Base-by-base conservation (phyloP, 2,797 vertebrate genomes). In the Lagodon rhomboides region DNA sequence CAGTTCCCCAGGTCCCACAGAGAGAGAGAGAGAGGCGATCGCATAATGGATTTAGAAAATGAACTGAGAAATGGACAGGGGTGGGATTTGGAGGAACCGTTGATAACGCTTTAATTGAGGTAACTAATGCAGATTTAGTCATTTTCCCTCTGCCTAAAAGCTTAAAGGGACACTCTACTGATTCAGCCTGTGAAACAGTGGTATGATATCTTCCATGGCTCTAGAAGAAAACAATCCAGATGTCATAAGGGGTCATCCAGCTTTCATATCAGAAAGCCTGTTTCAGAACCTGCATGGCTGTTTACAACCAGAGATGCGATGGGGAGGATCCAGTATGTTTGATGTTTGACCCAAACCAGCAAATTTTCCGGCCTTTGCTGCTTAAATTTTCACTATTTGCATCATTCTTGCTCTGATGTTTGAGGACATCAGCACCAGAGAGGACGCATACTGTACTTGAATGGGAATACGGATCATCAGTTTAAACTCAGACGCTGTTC, bases 31-130 rank as follows among this genome's bases (percentile, higher is more conserved):
- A 86, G 63, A 68, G 25, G 46, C 18, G 30, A 44, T 69, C 38
- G 25, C 22, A 55, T 38, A 62, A 72, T 81, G 53, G 69, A 75
- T 77, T 82, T 54, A 75, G 51, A 38, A 73, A 62, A 63, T 59
- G 25, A 49, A 76, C 30, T 66, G 63, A 62, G 34, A 68, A 72
- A 67, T 25, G 20, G 73, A 27, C 50, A 47, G 1, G 4, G 30
- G 16, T 11, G 4, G 17, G 50, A 34, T 65, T 73, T 46, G 6
- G 22, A 72, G 58, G 58, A 41, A 61, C 10, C 49, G 25, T 49
- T 49, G 65, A 76, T 65, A 27, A 69, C 56, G 17, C 25, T 85
- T 61, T n/a, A 58, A 63, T 27, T 44, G 23, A 34, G 49, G 17
- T 18, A 50, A 22, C 4, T 12, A 20, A 54, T 4, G 18, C 23